Percentiles rank a stretch among this genome's conserved stretches.
Conservation (phyloP, 1,140 invertebrate genomes). For the Zaprionus camerounensis region DNA sequence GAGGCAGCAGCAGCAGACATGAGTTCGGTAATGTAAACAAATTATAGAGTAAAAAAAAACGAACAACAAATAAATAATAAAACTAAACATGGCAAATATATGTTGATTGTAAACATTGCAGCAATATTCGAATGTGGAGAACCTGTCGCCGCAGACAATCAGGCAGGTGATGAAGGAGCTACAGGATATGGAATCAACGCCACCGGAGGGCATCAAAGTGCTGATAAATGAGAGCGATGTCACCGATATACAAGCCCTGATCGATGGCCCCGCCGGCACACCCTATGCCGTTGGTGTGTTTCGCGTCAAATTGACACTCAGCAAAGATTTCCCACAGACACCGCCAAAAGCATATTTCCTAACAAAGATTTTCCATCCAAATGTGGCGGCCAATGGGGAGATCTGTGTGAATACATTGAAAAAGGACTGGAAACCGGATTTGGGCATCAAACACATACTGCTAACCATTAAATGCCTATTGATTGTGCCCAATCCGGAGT, state of each 20-base stretch:
- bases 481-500: slow-evolving; percentile 97
- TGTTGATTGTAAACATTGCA: slow-evolving; percentile 17
- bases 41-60: neutral
- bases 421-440: slow-evolving; percentile 98
- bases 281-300: slow-evolving; percentile 94
- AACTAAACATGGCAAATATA: slow-evolving; percentile 3
- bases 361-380: slow-evolving; percentile 99
- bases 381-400: slow-evolving; percentile 97
- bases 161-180: slow-evolving; percentile 93
- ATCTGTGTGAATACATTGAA: slow-evolving; percentile 99
- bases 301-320: slow-evolving; percentile 94
- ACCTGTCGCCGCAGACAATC: slow-evolving; percentile 96
- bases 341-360: slow-evolving; percentile 98
- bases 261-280: slow-evolving; percentile 95
- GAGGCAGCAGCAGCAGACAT: slow-evolving; percentile 50
- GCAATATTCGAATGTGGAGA: slow-evolving; percentile 95
- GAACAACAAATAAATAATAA: neutral
- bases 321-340: slow-evolving; percentile 96
- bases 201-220: slow-evolving; percentile 95
- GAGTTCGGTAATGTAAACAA: slow-evolving; percentile 77
- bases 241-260: slow-evolving; percentile 95
- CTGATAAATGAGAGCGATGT: slow-evolving; percentile 95
- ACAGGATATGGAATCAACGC: slow-evolving; percentile 89
- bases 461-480: slow-evolving; percentile 96
- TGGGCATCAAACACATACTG: slow-evolving; percentile 98